Conservation (phyloP, 2,797 vertebrate genomes). For the Galago senegalensis region DNA sequence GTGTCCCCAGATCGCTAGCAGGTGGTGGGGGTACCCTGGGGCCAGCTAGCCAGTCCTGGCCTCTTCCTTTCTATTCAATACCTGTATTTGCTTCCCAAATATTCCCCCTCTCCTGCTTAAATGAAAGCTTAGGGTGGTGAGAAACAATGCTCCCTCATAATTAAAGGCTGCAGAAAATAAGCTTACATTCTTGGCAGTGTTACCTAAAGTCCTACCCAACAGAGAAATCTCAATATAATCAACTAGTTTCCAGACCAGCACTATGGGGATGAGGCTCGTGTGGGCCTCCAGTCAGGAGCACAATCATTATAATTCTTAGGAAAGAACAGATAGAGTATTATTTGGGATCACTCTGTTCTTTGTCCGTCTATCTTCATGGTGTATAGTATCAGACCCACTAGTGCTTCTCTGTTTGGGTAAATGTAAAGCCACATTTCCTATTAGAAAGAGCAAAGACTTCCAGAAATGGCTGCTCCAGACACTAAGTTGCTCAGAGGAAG, state of each 20-base stretch:
- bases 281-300: not conserved
- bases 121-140: not conserved
- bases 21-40: too few species aligned
- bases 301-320: not conserved
- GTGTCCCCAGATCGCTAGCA: not conserved
- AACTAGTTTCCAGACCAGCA: not conserved
- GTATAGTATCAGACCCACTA: not conserved
- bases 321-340: not conserved
- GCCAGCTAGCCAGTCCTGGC: not conserved
- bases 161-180: not conserved
- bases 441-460: not conserved
- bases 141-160: not conserved
- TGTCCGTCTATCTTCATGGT: not conserved
- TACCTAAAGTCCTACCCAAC: not conserved
- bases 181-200: not conserved
- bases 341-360: not conserved
- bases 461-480: not conserved
- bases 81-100: not conserved
- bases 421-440: not conserved
- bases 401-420: not conserved
- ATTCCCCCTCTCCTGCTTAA: not conserved
- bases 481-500: not conserved
- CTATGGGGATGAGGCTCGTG: rapidly evolving
- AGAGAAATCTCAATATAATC: not conserved
- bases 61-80: not conserved